Evolutionary conservation across 92 coral and sea anemone species (phyloP).

Genomic region (Phenganax stokvisi): DNA sequence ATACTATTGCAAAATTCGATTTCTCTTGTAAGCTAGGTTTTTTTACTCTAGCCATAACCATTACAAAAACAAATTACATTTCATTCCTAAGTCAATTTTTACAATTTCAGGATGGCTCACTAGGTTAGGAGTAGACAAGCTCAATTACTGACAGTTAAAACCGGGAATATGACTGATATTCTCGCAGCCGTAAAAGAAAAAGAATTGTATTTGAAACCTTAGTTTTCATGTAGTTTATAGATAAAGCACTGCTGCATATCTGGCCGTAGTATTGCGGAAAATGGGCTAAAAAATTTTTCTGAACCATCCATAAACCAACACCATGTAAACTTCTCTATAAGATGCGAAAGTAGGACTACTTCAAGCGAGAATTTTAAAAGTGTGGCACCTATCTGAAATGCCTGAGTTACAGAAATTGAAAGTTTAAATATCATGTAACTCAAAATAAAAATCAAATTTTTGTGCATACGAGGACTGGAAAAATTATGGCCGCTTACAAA

Average conservation of each 20-base stretch:
- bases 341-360: constrained; percentile 4
- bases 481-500: not conserved
- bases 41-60: no score
- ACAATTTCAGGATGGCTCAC: constrained; percentile 11
- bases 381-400: constrained; percentile 19
- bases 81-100: not conserved
- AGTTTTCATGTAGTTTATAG: constrained; percentile 2
- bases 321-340: constrained; percentile 8
- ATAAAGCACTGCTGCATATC: not conserved
- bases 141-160: constrained; percentile 7
- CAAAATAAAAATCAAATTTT: constrained; percentile 5
- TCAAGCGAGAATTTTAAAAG: constrained; percentile 16
- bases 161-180: constrained; percentile 16
- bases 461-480: constrained; percentile 1
- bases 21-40: no score
- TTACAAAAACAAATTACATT: no score
- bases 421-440: not conserved
- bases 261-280: constrained; percentile 3
- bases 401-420: constrained; percentile 9
- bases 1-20: no score
- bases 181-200: constrained; percentile 1
- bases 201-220: not conserved
- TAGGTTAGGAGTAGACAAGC: not conserved
- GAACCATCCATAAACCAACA: constrained; percentile 12
- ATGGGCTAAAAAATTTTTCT: not conserved